A percentile compares a stretch with the other conserved stretches of the same genome.
These are phyloP conservation scores for Odontophorus gujanensis DNA, from an alignment of 2,113 vertebrate species.

Conservation along the genomic window DNA sequence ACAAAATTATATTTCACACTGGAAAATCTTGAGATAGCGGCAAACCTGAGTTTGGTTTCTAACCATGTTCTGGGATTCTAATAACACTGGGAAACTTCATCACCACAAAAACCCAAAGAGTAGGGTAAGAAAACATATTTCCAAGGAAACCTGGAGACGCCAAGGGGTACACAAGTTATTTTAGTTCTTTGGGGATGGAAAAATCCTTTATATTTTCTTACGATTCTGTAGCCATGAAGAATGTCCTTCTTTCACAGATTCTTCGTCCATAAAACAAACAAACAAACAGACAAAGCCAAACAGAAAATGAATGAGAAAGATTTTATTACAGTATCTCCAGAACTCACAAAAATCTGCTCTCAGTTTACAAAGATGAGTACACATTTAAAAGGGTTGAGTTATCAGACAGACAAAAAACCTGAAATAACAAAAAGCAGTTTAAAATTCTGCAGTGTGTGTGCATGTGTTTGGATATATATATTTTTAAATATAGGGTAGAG, in stretches of 20 bases:
- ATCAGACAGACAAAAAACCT: not conserved
- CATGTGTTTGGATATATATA: not conserved
- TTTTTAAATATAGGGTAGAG: not conserved
- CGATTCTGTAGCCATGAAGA: conserved; percentile 2
- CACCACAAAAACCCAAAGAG: conserved; percentile 30
- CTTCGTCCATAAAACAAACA: not conserved
- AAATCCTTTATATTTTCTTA: not conserved
- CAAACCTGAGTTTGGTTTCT: not conserved
- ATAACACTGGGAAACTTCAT: not conserved
- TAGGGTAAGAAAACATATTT: not conserved
- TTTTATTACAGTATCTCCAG: not conserved
- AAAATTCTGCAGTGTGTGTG: not conserved
- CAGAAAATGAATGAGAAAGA: not conserved
- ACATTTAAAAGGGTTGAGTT: not conserved
- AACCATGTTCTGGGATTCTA: not conserved
- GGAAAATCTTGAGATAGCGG: not conserved
- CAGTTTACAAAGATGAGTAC: not conserved
- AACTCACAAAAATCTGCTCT: not conserved
- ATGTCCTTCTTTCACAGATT: not conserved
- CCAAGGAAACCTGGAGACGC: not conserved
- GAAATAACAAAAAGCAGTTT: not conserved
- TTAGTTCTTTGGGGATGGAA: not conserved
- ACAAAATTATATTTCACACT: not conserved
- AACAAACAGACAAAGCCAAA: not conserved
- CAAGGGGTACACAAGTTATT: not conserved